These are phyloP conservation scores for Epinotia ramella DNA, from an alignment of 2,888 invertebrate genomes.

Conservation along the genomic window DNA sequence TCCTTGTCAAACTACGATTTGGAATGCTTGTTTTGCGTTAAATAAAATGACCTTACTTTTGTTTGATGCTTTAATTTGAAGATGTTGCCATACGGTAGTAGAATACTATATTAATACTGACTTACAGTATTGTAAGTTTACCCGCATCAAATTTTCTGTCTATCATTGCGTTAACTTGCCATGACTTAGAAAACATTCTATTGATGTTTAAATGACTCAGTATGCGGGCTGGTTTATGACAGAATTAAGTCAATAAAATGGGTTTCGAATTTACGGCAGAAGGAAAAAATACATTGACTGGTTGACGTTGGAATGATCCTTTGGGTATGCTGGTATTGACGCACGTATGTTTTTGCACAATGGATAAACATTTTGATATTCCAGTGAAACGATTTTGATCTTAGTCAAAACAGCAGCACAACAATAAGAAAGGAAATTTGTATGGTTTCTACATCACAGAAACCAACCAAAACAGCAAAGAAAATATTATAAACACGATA, in stretches of 20 bases:
- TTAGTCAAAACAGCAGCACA: constrained; percentile 17
- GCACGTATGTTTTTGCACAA: not conserved
- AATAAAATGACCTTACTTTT: constrained; percentile 35
- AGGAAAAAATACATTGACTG: constrained; percentile 11
- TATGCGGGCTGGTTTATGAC: constrained; percentile 64
- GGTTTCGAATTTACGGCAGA: constrained; percentile 25
- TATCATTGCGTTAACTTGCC: constrained; percentile 54
- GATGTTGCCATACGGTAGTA: not conserved
- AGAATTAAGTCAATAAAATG: constrained; percentile 41
- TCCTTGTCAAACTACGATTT: constrained; percentile 44
- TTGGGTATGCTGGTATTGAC: constrained; percentile 4
- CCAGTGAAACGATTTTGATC: constrained; percentile 39
- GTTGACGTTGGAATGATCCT: not conserved
- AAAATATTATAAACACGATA: constrained; percentile 7
- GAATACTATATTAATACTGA: not conserved
- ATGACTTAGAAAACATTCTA: constrained; percentile 58
- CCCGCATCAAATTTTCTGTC: constrained; percentile 51
- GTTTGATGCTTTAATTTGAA: constrained; percentile 29
- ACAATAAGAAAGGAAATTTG: constrained; percentile 7
- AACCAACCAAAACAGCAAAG: not conserved
- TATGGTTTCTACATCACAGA: constrained; percentile 3
- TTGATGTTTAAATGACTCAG: constrained; percentile 62
- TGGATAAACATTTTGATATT: constrained; percentile 21
- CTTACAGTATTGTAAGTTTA: constrained; percentile 18
- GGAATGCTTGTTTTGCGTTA: constrained; percentile 28